Conservation (phyloP, 2,888 invertebrate genomes). For the Zonitis immaculata region DNA sequence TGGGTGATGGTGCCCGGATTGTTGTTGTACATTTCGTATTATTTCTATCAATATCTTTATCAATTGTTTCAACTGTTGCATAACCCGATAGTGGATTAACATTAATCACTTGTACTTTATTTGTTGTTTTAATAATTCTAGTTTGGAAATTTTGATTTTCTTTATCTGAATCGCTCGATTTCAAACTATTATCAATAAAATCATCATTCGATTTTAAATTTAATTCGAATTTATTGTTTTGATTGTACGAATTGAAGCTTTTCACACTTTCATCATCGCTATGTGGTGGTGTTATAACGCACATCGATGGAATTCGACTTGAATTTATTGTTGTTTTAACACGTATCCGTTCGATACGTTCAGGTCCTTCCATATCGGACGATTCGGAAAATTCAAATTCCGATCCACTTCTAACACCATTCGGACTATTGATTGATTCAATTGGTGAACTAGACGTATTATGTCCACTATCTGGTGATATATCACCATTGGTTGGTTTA, state of each 20-base stretch:
- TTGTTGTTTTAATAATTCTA: constrained; percentile 28
- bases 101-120: constrained; percentile 39
- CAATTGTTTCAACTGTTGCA: constrained; percentile 43
- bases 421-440: constrained; percentile 67
- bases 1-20: constrained; percentile 43
- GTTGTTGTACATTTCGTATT: constrained; percentile 25
- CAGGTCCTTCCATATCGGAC: constrained; percentile 82
- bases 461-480: constrained; percentile 75
- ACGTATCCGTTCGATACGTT: constrained; percentile 78
- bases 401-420: constrained; percentile 64
- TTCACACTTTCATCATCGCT: constrained; percentile 77
- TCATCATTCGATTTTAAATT: constrained; percentile 9
- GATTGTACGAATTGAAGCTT: constrained; percentile 30
- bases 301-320: constrained; percentile 87
- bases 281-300: constrained; percentile 82
- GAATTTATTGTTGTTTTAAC: constrained; percentile 84
- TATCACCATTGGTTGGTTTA: constrained; percentile 57
- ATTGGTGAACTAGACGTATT: constrained; percentile 78
- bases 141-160: constrained; percentile 22
- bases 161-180: constrained; percentile 23
- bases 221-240: constrained; percentile 15
- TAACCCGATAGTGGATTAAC: constrained; percentile 45
- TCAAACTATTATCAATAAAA: constrained; percentile 18
- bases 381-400: constrained; percentile 84
- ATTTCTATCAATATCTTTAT: constrained; percentile 19